Conservation (phyloP, 2,113 vertebrate species). For the Holacanthus passer region DNA sequence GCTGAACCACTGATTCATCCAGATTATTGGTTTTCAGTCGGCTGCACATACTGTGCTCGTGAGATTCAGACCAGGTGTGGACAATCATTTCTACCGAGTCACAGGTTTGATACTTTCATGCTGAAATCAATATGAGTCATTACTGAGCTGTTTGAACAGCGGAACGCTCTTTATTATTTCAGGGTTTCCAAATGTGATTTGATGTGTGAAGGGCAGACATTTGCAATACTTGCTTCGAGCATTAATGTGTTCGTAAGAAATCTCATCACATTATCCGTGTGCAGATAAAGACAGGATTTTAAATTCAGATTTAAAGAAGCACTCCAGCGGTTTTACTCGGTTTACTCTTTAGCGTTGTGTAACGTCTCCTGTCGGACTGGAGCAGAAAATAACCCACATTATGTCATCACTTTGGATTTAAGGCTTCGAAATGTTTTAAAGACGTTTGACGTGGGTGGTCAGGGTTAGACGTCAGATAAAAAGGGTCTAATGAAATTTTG, state of each 20-base stretch:
- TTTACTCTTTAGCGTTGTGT: background rate
- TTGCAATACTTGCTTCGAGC: background rate
- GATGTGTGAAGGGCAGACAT: background rate
- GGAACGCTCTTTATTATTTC: constrained; percentile 1
- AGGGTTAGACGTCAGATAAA: background rate
- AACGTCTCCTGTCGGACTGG: too few species aligned
- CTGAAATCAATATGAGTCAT: constrained; percentile 30
- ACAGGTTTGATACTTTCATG: constrained; percentile 11
- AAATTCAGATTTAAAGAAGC: background rate
- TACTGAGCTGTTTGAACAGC: constrained; percentile 8
- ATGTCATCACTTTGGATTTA: too few species aligned
- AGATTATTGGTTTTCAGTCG: background rate
- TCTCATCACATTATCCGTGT: background rate
- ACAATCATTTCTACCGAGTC: constrained; percentile 5
- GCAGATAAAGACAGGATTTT: background rate
- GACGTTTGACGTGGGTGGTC: background rate
- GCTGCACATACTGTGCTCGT: background rate
- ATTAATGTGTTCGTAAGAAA: background rate
- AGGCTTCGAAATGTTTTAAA: too few species aligned
- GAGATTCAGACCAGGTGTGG: background rate
- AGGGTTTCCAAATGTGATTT: constrained; percentile 10
- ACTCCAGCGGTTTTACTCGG: background rate
- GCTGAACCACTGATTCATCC: background rate
- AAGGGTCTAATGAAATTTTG: background rate
- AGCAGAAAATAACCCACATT: too few species aligned